phyloP scores from a whole-genome alignment of 2,888 invertebrate species.

The Cloeon dipterum region DNA sequence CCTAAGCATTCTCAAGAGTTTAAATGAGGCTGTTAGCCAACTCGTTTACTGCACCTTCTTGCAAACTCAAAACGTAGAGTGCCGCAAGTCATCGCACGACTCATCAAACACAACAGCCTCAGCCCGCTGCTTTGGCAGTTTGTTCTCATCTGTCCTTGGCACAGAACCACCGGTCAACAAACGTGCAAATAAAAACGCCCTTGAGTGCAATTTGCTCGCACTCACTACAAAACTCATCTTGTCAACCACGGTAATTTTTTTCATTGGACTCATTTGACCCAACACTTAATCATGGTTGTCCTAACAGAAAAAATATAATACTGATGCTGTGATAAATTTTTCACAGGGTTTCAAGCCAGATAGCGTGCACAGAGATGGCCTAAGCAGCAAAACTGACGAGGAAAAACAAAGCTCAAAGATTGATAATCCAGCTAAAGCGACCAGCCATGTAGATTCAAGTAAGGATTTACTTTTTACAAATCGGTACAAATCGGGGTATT shows the following conservation, averaged over 20 bases:
- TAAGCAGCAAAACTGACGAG: not conserved
- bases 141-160: constrained; percentile 50
- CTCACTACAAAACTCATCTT: constrained; percentile 36
- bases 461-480: not conserved
- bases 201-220: constrained; percentile 46
- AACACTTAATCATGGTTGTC: too few species aligned
- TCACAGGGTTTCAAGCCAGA: too few species aligned
- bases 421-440: not conserved
- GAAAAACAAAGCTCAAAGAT: not conserved
- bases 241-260: too few species aligned
- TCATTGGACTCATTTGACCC: too few species aligned
- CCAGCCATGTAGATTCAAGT: not conserved
- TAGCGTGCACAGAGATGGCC: too few species aligned
- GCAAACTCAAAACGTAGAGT: constrained; percentile 28
- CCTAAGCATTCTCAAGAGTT: constrained; percentile 43
- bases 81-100: constrained; percentile 21
- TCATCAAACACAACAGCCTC: constrained; percentile 21
- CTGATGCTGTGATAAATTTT: too few species aligned
- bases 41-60: constrained; percentile 23
- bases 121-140: constrained; percentile 41
- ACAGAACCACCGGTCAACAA: constrained; percentile 24
- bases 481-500: too few species aligned
- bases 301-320: too few species aligned
- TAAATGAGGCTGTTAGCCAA: constrained; percentile 46
- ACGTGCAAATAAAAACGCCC: constrained; percentile 29